These are phyloP conservation scores for Sciurus niger DNA, from an alignment of 2,113 vertebrate genomes.

Conservation along the genomic window DNA sequence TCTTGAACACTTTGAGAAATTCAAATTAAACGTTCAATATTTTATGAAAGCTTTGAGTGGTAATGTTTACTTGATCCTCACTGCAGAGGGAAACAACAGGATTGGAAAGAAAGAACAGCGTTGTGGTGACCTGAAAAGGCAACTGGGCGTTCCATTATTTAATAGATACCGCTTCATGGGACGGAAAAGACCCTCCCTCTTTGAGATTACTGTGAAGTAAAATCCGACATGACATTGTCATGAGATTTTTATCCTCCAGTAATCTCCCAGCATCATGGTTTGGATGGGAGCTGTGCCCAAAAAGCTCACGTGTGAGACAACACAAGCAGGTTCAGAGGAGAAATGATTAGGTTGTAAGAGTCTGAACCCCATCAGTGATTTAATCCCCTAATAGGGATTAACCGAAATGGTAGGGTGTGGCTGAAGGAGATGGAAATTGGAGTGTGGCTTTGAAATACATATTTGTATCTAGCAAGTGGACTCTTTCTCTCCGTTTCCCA, in stretches of 20 bases:
- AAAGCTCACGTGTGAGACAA: too few relatives aligned
- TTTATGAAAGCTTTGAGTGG: conserved; percentile 74
- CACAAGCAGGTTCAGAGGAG: too few relatives aligned
- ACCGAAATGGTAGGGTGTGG: too few relatives aligned
- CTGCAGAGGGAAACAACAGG: not conserved
- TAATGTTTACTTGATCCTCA: conserved; percentile 69
- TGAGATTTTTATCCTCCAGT: not conserved
- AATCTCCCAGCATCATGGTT: not conserved
- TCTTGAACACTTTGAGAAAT: conserved; percentile 52
- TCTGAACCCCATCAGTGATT: too few relatives aligned
- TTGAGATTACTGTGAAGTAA: not conserved
- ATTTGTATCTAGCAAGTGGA: too few relatives aligned
- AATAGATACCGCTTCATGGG: not conserved
- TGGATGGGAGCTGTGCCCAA: too few relatives aligned
- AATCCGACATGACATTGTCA: not conserved
- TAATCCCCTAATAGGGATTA: too few relatives aligned
- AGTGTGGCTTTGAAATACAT: too few relatives aligned
- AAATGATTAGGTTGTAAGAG: too few relatives aligned
- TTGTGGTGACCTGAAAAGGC: not conserved
- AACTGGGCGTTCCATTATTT: not conserved
- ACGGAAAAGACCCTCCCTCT: not conserved
- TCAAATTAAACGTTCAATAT: conserved; percentile 80
- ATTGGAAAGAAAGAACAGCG: not conserved
- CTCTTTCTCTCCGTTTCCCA: too few relatives aligned
- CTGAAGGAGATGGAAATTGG: too few relatives aligned